These are phyloP conservation scores for Eupeodes luniger DNA, from an alignment of 2,888 invertebrate genomes.

Conservation along the genomic window DNA sequence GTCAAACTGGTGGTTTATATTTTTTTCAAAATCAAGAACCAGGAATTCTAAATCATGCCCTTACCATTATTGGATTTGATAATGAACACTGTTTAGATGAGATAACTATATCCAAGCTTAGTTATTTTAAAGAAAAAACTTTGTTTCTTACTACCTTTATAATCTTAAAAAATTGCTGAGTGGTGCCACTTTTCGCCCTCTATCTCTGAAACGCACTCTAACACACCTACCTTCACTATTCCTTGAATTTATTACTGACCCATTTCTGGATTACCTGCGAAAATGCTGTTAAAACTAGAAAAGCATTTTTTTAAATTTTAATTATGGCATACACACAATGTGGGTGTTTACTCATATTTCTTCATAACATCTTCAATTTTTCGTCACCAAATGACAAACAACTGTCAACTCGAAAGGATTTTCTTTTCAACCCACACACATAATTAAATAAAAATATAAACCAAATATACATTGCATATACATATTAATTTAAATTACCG, in stretches of 20 bases:
- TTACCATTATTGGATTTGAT: too few species aligned
- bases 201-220: too few species aligned
- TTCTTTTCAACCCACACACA: slow-evolving; percentile 32
- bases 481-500: slow-evolving; percentile 41
- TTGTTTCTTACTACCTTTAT: too few species aligned
- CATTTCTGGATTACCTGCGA: slow-evolving; percentile 13
- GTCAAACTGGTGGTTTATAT: too few species aligned
- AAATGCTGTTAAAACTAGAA: neutral
- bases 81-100: too few species aligned
- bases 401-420: slow-evolving; percentile 48
- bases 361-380: slow-evolving; percentile 15
- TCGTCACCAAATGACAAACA: slow-evolving; percentile 41
- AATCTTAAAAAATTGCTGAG: too few species aligned
- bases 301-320: neutral
- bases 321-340: neutral
- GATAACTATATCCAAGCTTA: too few species aligned
- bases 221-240: neutral
- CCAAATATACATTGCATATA: slow-evolving; percentile 23
- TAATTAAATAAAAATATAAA: slow-evolving; percentile 32
- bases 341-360: slow-evolving; percentile 26
- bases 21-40: too few species aligned
- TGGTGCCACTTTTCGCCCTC: too few species aligned
- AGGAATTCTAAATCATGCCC: too few species aligned
- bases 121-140: too few species aligned
- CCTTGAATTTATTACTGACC: slow-evolving; percentile 5